A percentile compares a stretch with the other conserved stretches of the same genome.
phyloP scores from a whole-genome alignment of 2,113 vertebrate species.

The Indicator indicator region DNA sequence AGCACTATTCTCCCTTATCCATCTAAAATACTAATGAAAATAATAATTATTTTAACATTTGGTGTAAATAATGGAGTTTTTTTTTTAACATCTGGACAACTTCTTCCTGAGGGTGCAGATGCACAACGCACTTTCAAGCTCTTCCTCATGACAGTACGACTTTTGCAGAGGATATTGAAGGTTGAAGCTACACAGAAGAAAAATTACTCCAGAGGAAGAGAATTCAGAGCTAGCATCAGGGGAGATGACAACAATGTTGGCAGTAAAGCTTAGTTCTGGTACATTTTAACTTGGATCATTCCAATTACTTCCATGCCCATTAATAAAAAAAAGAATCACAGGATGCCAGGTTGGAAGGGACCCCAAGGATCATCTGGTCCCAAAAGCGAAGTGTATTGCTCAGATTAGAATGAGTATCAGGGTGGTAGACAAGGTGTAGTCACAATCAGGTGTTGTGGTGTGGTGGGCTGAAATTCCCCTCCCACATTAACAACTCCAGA shows the following conservation, averaged over 20 bases:
- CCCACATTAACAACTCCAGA: too few relatives aligned
- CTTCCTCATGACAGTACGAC: neutral
- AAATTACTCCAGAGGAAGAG: neutral
- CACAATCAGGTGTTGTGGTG: neutral
- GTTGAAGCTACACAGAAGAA: neutral
- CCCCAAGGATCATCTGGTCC: too few relatives aligned
- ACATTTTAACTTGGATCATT: neutral
- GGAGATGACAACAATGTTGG: neutral
- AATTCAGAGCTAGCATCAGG: neutral
- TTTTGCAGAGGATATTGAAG: neutral
- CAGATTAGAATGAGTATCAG: neutral
- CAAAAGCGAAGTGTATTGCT: neutral
- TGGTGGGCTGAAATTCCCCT: too few relatives aligned
- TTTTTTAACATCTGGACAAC: neutral
- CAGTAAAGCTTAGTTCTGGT: neutral
- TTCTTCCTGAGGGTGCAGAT: neutral
- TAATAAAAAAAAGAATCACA: neutral
- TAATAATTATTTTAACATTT: neutral
- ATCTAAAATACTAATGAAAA: neutral
- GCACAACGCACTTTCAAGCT: neutral
- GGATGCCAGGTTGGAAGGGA: too few relatives aligned
- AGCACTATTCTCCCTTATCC: fast-evolving
- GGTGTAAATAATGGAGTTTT: neutral
- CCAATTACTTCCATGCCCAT: neutral
- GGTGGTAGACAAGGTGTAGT: neutral